These are phyloP conservation scores for Ametastegia equiseti DNA, from an alignment of 2,888 invertebrate species.

Conservation along the genomic window DNA sequence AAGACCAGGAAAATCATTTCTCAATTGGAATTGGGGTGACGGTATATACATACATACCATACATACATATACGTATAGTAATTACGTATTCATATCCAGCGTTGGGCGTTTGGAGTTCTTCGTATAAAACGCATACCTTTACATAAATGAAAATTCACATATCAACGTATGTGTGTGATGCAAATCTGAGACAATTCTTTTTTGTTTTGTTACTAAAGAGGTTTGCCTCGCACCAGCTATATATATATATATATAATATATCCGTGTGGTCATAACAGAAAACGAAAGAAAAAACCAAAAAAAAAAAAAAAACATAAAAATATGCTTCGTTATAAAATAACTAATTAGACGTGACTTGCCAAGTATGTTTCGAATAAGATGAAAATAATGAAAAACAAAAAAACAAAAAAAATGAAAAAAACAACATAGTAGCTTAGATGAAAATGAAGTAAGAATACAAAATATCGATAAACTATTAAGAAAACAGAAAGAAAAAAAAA, in stretches of 20 bases:
- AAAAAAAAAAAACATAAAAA: constrained; percentile 47
- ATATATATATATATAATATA: too few species aligned
- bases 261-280: constrained; percentile 7
- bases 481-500: background rate
- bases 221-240: constrained; percentile 16
- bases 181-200: background rate
- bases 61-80: too few species aligned
- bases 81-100: too few species aligned
- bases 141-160: constrained; percentile 39
- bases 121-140: too few species aligned
- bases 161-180: constrained; percentile 39
- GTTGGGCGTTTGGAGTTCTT: too few species aligned
- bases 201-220: background rate
- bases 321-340: constrained; percentile 71
- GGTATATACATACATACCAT: too few species aligned
- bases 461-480: constrained; percentile 25
- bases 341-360: constrained; percentile 74
- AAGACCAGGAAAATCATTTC: too few species aligned
- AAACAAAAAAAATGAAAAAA: constrained; percentile 53
- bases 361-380: constrained; percentile 72
- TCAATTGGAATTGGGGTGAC: too few species aligned
- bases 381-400: constrained; percentile 54
- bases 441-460: constrained; percentile 12
- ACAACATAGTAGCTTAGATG: constrained; percentile 30
- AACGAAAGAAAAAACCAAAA: background rate